Base-by-base conservation (phyloP, 2,113 vertebrate species). In the Mormoops blainvillei region DNA sequence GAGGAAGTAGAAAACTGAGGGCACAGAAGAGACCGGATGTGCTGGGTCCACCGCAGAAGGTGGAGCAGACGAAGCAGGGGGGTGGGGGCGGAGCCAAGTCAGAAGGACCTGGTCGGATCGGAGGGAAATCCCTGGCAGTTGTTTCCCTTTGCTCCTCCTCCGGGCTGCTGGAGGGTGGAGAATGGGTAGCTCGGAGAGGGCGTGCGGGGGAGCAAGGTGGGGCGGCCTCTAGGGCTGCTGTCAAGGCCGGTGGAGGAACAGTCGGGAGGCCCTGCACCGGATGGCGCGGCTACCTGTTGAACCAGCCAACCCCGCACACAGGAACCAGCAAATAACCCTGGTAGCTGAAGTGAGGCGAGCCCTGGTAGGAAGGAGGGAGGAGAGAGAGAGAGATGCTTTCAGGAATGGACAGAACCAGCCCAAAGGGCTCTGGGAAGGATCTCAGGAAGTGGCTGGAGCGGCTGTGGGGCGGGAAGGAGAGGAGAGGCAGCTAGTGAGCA, bases 41-140 rank as follows among this genome's bases (percentile, higher is more conserved):
- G 24, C 61, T 9, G 0, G 7, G 16, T 31, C 2, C 7, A 3
- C 24, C 0, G 3, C 13, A 0, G 13, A 2, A 1, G 3, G 15
- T 4, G 2, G 8, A 1, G 38, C 1, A 0, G 26, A 24, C 20
- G 48, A 54, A 16, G 14, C 14, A 13, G 3, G 2, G 24, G 10
- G 33, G 16, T 20, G 33, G 41, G 2, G 70, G 71, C 15, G 26
- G 71, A 26, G 56, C 6, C 48, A 14, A 0, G 2, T 1, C 8
- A 1, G 18, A 15, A 15, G 28, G 7, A 2, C 4, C 0, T 2
- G 50, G 82, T 22, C 73, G n/a, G 15, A 31, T 63, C 11, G 5
- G 7, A 58, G 28, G 11, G 11, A 31, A 11, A 19, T n/a, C 14
- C 28, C 26, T 0, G 4, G 14, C 36, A 36, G 13, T 33, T 81